Conservation (phyloP, 1,140 invertebrate species). For the Neotoxoptera formosana region DNA sequence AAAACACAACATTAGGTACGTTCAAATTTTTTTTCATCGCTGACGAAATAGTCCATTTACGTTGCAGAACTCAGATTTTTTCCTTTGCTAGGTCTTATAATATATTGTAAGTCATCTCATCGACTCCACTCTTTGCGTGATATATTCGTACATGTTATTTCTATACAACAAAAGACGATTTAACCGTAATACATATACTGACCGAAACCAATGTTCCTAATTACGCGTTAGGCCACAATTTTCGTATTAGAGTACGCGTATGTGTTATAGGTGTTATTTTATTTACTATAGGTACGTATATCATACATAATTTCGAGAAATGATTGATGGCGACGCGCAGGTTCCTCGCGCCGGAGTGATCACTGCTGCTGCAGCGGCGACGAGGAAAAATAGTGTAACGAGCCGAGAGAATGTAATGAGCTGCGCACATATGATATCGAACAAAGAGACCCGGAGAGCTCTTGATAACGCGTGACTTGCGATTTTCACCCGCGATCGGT, state of each 20-base stretch:
- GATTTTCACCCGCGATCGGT: slow-evolving; percentile 58
- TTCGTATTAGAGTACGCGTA: background rate
- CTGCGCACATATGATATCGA: slow-evolving; percentile 22
- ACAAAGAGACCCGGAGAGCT: slow-evolving; percentile 50
- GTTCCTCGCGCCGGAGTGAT: background rate
- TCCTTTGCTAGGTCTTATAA: background rate
- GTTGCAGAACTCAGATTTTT: background rate
- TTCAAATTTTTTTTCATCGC: background rate
- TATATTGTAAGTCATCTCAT: background rate
- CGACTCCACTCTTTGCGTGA: background rate
- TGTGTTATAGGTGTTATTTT: background rate
- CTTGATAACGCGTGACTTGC: slow-evolving; percentile 58
- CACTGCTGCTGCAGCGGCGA: background rate
- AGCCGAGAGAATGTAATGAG: slow-evolving; percentile 46
- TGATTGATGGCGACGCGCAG: background rate
- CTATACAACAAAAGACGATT: slow-evolving; percentile 16
- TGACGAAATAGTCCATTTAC: background rate
- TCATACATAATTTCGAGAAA: slow-evolving; percentile 10
- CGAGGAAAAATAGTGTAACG: slow-evolving; percentile 33
- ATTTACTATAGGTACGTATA: background rate
- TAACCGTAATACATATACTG: slow-evolving; percentile 1
- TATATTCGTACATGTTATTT: background rate
- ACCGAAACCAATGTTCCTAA: slow-evolving; percentile 26
- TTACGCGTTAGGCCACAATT: background rate
- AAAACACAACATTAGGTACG: background rate